phyloP scores from a whole-genome alignment of 2,797 vertebrate species.

The Phrynocephalus vlangalii region DNA sequence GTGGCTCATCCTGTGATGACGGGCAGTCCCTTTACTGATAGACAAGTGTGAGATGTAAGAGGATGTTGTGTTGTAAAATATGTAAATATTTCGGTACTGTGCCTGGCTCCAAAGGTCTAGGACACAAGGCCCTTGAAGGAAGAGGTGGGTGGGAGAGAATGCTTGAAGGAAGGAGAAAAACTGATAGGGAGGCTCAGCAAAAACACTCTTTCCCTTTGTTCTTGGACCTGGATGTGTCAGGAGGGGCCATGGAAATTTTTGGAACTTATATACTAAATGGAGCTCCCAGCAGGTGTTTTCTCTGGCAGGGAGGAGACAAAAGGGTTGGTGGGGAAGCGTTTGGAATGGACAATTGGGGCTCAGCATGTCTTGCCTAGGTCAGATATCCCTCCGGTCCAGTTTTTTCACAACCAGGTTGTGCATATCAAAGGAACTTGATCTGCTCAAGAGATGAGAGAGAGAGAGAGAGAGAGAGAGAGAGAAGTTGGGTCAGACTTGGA shows the following conservation, averaged over 20 bases:
- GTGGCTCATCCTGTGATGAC: constrained; percentile 35
- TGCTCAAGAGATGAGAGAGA: constrained; percentile 16
- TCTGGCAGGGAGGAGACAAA: constrained; percentile 65
- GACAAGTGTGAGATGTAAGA: constrained; percentile 58
- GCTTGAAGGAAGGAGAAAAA: constrained; percentile 49
- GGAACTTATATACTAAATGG: constrained; percentile 73
- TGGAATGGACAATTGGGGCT: constrained; percentile 64
- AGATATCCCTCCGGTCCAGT: constrained; percentile 56
- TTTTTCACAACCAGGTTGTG: constrained; percentile 38
- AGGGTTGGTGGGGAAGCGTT: constrained; percentile 55
- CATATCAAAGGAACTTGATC: constrained; percentile 50
- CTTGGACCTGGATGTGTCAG: constrained; percentile 80
- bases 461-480: background rate
- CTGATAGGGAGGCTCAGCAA: constrained; percentile 55
- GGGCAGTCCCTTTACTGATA: constrained; percentile 50
- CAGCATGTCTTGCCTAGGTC: constrained; percentile 66
- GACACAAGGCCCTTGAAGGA: constrained; percentile 73
- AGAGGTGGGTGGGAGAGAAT: background rate
- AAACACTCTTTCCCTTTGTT: constrained; percentile 79
- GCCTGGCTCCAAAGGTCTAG: constrained; percentile 86
- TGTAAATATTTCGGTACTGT: constrained; percentile 84
- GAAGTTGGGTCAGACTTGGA: background rate
- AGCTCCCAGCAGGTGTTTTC: constrained; percentile 73
- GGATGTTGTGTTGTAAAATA: constrained; percentile 83
- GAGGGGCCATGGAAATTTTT: constrained; percentile 70